Conservation (phyloP, 2,797 vertebrate genomes). For the Pagetopsis macropterus region DNA sequence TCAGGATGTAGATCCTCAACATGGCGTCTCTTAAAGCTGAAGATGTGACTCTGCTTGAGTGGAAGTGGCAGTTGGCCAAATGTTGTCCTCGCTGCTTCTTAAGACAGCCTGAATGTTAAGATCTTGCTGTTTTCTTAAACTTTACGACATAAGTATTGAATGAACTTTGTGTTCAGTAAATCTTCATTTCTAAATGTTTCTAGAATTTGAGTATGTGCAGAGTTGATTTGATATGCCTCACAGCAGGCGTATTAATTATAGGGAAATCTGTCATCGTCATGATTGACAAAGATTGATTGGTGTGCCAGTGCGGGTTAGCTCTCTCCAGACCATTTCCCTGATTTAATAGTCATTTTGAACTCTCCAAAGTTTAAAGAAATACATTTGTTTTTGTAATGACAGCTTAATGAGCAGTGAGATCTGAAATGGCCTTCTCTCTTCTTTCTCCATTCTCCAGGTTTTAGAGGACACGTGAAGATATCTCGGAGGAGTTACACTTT, state of each 20-base stretch:
- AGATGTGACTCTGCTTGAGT: slow-evolving; percentile 6
- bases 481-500: slow-evolving; percentile 83
- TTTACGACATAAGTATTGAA: background rate
- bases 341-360: slow-evolving; percentile 75
- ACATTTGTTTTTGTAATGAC: slow-evolving; percentile 65
- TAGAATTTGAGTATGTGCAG: slow-evolving; percentile 20
- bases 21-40: background rate
- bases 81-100: background rate
- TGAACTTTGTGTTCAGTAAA: background rate
- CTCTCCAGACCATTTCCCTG: slow-evolving; percentile 71
- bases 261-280: slow-evolving; percentile 67
- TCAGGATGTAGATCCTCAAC: slow-evolving; percentile 4
- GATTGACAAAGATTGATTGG: slow-evolving; percentile 79
- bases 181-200: background rate
- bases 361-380: slow-evolving; percentile 69
- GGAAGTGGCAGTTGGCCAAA: background rate
- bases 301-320: slow-evolving; percentile 60
- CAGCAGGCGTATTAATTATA: slow-evolving; percentile 67
- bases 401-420: slow-evolving; percentile 71
- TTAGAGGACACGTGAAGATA: slow-evolving; percentile 83
- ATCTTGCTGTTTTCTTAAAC: background rate
- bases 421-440: slow-evolving; percentile 57
- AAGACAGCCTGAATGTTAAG: background rate
- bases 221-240: slow-evolving; percentile 55
- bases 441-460: slow-evolving; percentile 71